Conservation (phyloP, 2,797 vertebrate genomes). For the Pangasius sanitwongsei region DNA sequence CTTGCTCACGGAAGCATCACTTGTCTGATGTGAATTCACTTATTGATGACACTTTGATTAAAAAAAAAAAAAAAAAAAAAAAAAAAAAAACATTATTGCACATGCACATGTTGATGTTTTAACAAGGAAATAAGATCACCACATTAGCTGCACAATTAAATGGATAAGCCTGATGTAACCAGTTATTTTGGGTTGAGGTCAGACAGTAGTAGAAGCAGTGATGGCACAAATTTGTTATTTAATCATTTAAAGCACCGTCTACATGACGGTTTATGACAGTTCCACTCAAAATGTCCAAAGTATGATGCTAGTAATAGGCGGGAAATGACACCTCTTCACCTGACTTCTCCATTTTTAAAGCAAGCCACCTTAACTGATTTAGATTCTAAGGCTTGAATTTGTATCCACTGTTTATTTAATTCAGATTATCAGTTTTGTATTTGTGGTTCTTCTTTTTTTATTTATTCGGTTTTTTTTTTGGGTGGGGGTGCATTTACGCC, state of each 20-base stretch:
- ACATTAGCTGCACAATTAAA: background rate
- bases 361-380: too few species aligned
- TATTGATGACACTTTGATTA: background rate
- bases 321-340: background rate
- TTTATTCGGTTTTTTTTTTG: too few species aligned
- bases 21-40: background rate
- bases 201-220: background rate
- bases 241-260: background rate
- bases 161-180: background rate
- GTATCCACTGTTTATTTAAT: too few species aligned
- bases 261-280: background rate
- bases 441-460: too few species aligned
- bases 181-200: background rate
- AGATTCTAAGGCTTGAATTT: too few species aligned
- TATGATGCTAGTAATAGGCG: too few species aligned
- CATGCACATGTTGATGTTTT: background rate
- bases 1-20: background rate
- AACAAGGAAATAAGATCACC: background rate
- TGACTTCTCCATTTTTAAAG: too few species aligned
- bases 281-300: too few species aligned
- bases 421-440: too few species aligned
- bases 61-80: too few species aligned
- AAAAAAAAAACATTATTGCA: background rate
- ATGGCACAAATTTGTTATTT: background rate
- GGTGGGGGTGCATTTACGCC: too few species aligned